A percentile compares a stretch with the other conserved stretches of the same genome.
These are phyloP conservation scores for Malurus melanocephalus DNA, from an alignment of 2,113 vertebrate genomes.

Conservation along the genomic window DNA sequence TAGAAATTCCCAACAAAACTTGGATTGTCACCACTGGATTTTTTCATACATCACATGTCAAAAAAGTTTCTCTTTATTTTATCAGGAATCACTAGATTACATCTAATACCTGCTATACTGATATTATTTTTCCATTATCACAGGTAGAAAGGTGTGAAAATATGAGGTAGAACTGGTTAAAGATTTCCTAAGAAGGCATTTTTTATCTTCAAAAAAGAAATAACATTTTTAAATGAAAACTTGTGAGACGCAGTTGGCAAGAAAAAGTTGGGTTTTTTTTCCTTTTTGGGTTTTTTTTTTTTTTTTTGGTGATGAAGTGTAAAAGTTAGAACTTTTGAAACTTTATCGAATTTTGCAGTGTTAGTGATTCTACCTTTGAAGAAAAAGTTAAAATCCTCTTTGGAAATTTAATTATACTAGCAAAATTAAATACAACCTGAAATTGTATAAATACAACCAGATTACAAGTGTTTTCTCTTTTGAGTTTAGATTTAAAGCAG, in stretches of 20 bases:
- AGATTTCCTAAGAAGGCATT: not conserved
- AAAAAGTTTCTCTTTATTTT: not conserved
- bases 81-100: not conserved
- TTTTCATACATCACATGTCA: not conserved
- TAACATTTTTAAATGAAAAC: not conserved
- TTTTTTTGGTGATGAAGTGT: not conserved
- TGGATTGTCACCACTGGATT: not conserved
- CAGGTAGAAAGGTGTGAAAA: not conserved
- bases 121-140: not conserved
- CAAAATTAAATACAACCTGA: not conserved
- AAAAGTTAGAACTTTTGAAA: not conserved
- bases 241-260: not conserved
- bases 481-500: not conserved
- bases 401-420: not conserved
- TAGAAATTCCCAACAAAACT: not conserved
- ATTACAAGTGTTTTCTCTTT: not conserved
- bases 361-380: not conserved
- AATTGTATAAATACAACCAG: too few species aligned
- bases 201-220: not conserved
- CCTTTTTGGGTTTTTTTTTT: too few species aligned
- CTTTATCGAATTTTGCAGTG: fast-evolving
- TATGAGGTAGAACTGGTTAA: not conserved
- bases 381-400: not conserved
- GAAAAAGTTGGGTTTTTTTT: not conserved
- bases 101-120: not conserved